These are phyloP conservation scores for Meloidogyne hapla DNA, from an alignment of 1,140 invertebrate species.

Conservation along the genomic window DNA sequence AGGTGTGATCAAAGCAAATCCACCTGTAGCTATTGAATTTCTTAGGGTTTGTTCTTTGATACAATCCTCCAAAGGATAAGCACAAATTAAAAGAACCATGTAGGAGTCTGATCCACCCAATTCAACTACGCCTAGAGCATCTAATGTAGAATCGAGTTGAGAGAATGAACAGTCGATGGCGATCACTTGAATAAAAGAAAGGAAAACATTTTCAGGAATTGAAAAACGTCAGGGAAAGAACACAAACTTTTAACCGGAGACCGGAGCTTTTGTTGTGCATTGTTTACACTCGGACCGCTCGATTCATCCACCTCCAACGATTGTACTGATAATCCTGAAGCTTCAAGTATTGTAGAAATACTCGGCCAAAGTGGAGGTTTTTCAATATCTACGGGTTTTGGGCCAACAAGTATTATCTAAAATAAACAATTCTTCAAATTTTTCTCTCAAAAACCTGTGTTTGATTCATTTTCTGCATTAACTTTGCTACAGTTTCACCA, in stretches of 20 bases:
- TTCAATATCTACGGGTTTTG: constrained; percentile 17
- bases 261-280: constrained; percentile 18
- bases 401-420: constrained; percentile 32
- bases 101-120: constrained; percentile 46
- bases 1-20: constrained; percentile 33
- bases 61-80: constrained; percentile 17
- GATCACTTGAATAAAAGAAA: constrained; percentile 31
- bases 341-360: not conserved
- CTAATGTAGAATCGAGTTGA: constrained; percentile 25
- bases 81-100: constrained; percentile 39
- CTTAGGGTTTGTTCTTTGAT: not conserved
- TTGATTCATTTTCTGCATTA: constrained; percentile 32
- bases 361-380: constrained; percentile 16
- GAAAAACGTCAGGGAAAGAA: not conserved
- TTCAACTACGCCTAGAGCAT: constrained; percentile 23
- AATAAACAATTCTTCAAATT: not conserved
- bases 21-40: constrained; percentile 22
- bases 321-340: not conserved
- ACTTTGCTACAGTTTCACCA: constrained; percentile 33
- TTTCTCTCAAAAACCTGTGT: constrained; percentile 26
- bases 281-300: not conserved
- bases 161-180: constrained; percentile 33
- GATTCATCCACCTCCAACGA: constrained; percentile 24
- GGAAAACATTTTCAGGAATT: no score
- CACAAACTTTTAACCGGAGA: constrained; percentile 31